A percentile compares a stretch with the other conserved stretches of the same genome.
Conservation (phyloP, 1,140 invertebrate species). For the Armadillidium nasatum region DNA sequence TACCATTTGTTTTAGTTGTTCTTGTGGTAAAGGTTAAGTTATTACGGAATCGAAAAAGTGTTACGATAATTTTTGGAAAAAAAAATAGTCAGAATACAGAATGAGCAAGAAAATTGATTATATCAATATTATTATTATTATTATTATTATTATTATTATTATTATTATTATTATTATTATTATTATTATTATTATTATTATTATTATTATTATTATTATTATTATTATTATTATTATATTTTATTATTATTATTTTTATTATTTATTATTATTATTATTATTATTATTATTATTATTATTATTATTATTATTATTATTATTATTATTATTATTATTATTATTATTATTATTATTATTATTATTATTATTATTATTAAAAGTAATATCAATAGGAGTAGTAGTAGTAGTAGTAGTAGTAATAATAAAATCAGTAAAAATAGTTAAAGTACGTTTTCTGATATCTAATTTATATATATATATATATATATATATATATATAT, state of each 20-base stretch:
- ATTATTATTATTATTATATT: conserved; percentile 5
- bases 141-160: conserved; percentile 15
- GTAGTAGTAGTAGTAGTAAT: too few relatives aligned
- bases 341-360: conserved; percentile 15
- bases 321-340: conserved; percentile 11
- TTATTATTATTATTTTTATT: conserved; percentile 4
- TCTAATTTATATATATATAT: background rate
- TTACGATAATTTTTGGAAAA: too few relatives aligned
- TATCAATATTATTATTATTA: background rate
- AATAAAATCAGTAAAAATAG: too few relatives aligned
- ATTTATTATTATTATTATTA: conserved; percentile 2
- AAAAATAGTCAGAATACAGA: background rate
- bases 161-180: conserved; percentile 15
- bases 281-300: conserved; percentile 11
- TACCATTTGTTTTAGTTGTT: too few relatives aligned
- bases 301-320: background rate
- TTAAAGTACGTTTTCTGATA: too few relatives aligned
- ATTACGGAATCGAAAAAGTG: too few relatives aligned
- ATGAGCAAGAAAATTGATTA: too few relatives aligned
- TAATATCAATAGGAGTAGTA: too few relatives aligned
- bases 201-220: conserved; percentile 11
- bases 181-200: conserved; percentile 13
- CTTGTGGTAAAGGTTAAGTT: too few relatives aligned
- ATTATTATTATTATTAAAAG: background rate
- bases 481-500: too few relatives aligned